Percentiles rank a stretch among this genome's conserved stretches.
Evolutionary conservation across 1,140 invertebrate genomes (phyloP).

Genomic region (Drosophila mayri): DNA sequence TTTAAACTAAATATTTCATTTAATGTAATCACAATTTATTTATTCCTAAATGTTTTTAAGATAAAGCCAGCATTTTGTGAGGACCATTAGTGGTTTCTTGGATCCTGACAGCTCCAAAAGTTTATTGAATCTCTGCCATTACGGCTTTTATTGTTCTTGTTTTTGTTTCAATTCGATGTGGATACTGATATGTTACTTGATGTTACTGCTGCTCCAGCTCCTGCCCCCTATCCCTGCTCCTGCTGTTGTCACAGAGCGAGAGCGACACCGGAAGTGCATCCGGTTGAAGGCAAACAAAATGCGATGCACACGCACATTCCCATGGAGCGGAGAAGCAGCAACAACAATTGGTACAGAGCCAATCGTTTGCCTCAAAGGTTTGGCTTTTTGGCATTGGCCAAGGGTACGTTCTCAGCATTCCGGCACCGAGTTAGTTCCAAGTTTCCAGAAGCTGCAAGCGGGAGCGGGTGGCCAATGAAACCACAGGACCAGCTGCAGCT

Average conservation of each 20-base stretch:
- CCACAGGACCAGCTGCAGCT: conserved; percentile 1
- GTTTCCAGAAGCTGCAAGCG: not conserved
- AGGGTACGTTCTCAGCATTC: not conserved
- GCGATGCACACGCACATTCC: conserved; percentile 37
- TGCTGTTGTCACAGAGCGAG: conserved; percentile 22
- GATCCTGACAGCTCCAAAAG: conserved; percentile 9
- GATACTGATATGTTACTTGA: conserved; percentile 15
- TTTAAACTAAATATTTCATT: no score
- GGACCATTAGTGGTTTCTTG: not conserved
- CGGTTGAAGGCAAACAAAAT: conserved; percentile 60
- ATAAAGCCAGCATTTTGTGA: not conserved
- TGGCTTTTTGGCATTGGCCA: conserved; percentile 15
- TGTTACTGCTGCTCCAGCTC: not conserved
- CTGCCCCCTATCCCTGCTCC: not conserved
- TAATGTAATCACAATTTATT: not conserved
- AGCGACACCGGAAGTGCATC: conserved; percentile 65
- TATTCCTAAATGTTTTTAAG: not conserved
- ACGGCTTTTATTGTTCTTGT: conserved; percentile 39
- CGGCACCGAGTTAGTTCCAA: not conserved
- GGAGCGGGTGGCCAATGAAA: no score
- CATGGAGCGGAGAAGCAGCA: no score
- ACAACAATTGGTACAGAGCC: conserved; percentile 32
- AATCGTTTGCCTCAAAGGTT: conserved; percentile 57
- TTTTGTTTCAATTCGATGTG: conserved; percentile 36
- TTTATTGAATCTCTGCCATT: conserved; percentile 62